These are phyloP conservation scores for Larimichthys polyactis DNA, from an alignment of 2,113 vertebrate genomes.

Conservation along the genomic window DNA sequence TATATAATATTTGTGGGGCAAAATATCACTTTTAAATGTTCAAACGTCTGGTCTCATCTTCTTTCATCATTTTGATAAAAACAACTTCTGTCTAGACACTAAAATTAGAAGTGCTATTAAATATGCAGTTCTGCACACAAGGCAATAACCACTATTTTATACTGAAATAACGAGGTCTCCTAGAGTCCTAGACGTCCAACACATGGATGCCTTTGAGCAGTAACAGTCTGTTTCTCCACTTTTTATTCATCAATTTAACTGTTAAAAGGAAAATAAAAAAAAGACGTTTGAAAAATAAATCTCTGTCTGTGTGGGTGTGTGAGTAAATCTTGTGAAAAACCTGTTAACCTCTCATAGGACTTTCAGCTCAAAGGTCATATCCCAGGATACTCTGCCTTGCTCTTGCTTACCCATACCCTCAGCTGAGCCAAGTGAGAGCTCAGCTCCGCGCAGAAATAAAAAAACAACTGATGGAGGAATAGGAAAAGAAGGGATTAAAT, in stretches of 20 bases:
- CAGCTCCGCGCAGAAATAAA: slow-evolving; percentile 27
- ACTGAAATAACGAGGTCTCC: neutral
- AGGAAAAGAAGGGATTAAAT: slow-evolving; percentile 22
- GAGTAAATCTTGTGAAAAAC: neutral
- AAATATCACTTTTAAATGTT: neutral
- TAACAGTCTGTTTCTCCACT: neutral
- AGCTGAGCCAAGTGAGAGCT: slow-evolving; percentile 22
- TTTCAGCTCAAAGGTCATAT: slow-evolving; percentile 26
- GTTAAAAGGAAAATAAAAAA: neutral
- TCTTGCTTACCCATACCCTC: slow-evolving; percentile 48
- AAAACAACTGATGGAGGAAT: slow-evolving; percentile 5
- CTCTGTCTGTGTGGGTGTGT: neutral
- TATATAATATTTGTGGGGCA: neutral
- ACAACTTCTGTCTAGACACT: neutral
- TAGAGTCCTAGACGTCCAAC: neutral
- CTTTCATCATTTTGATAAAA: neutral
- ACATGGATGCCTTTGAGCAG: neutral
- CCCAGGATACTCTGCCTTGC: slow-evolving; percentile 5
- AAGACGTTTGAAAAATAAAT: neutral
- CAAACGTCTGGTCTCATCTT: neutral
- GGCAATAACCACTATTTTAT: neutral
- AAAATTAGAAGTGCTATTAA: slow-evolving; percentile 2
- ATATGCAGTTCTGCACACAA: neutral
- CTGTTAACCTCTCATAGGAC: slow-evolving; percentile 1
- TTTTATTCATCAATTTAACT: neutral